phyloP scores from a whole-genome alignment of 2,888 invertebrate species.

The Scaptomyza flava region DNA sequence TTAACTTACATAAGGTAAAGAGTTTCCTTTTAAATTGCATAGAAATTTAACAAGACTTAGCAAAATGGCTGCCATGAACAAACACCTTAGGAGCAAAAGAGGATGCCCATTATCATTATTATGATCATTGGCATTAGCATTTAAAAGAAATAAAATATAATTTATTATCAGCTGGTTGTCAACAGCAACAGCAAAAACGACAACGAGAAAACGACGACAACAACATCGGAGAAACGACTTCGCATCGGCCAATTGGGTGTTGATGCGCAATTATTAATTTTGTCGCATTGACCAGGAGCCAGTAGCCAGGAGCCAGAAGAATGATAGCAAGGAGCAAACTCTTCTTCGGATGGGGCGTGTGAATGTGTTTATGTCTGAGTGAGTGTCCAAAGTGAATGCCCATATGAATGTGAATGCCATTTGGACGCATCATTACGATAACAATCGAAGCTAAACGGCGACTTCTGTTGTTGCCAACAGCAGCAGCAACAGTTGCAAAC shows the following conservation, averaged over 20 bases:
- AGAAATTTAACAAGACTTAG: neutral
- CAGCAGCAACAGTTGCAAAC: constrained; percentile 1
- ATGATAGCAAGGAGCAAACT: neutral
- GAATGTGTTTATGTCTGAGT: constrained; percentile 41
- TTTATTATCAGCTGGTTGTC: constrained; percentile 75
- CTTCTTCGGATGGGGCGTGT: constrained; percentile 45
- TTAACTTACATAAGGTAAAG: no score
- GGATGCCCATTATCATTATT: constrained; percentile 17
- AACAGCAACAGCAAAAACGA: constrained; percentile 18
- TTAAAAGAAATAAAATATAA: constrained; percentile 79
- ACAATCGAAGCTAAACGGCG: constrained; percentile 74
- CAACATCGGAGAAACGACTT: neutral
- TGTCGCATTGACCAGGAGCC: constrained; percentile 44
- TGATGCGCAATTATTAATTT: constrained; percentile 76
- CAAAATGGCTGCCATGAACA: constrained; percentile 19
- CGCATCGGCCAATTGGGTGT: constrained; percentile 67
- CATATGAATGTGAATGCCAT: constrained; percentile 58
- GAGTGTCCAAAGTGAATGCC: constrained; percentile 47
- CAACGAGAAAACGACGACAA: neutral
- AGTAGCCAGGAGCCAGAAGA: neutral
- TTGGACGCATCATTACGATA: constrained; percentile 75
- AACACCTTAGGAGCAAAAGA: constrained; percentile 12
- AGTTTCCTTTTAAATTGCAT: no score
- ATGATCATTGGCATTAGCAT: constrained; percentile 65
- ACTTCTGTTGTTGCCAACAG: constrained; percentile 30